A percentile compares a stretch with the other conserved stretches of the same genome.
Evolutionary conservation across 2,113 vertebrate species (phyloP).

Genomic region (Clarias gariepinus): DNA sequence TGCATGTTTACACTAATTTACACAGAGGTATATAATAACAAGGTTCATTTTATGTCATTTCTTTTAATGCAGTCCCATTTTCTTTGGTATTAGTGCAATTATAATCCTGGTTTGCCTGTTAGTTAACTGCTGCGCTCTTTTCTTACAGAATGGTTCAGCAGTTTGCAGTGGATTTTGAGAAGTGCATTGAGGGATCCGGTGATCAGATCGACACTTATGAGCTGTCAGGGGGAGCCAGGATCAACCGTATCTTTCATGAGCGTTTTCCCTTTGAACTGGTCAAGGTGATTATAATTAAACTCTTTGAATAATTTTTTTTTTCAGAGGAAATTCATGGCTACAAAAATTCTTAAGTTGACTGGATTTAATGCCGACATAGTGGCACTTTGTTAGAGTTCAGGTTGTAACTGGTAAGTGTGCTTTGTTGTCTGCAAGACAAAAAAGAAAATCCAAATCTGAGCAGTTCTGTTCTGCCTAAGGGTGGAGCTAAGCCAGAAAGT

Average conservation of each 20-base stretch:
- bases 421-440: neutral
- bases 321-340: neutral
- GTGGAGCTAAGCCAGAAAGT: neutral
- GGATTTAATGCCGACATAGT: neutral
- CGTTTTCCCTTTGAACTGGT: constrained; percentile 95
- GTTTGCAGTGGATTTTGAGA: constrained; percentile 96
- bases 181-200: constrained; percentile 92
- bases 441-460: neutral
- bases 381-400: neutral
- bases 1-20: neutral
- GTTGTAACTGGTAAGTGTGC: neutral
- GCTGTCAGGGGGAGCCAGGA: constrained; percentile 90
- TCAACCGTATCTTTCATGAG: constrained; percentile 94
- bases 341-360: neutral
- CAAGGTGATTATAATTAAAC: constrained; percentile 76
- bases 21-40: neutral
- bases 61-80: neutral
- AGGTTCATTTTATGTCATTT: neutral
- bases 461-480: neutral
- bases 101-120: neutral
- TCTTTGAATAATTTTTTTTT: neutral
- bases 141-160: constrained; percentile 91
- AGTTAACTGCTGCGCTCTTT: neutral
- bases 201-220: constrained; percentile 96
- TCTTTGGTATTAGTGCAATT: neutral